A percentile compares a stretch with the other conserved stretches of the same genome.
These are phyloP conservation scores for Lontra canadensis DNA, from an alignment of 2,113 vertebrate genomes.

Conservation along the genomic window DNA sequence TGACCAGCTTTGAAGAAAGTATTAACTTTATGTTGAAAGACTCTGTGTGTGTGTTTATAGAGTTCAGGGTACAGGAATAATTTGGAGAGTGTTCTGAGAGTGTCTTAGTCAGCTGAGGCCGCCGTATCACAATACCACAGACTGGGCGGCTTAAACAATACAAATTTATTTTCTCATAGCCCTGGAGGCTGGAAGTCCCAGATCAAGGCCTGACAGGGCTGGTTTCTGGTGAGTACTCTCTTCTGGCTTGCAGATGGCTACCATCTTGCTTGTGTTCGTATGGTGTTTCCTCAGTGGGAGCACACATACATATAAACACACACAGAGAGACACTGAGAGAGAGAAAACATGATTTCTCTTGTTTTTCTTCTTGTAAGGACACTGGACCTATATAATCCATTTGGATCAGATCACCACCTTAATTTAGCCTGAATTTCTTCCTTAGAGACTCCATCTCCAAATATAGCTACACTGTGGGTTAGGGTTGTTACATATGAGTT, in stretches of 20 bases:
- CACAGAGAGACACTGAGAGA: not conserved
- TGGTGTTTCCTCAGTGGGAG: not conserved
- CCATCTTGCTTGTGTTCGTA: not conserved
- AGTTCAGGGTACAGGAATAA: not conserved
- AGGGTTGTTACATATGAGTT: not conserved
- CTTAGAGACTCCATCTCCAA: not conserved
- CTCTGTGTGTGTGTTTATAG: not conserved
- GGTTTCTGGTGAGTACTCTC: not conserved
- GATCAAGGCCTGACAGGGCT: not conserved
- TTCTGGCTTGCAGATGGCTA: not conserved
- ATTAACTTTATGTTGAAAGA: not conserved
- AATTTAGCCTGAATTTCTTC: not conserved
- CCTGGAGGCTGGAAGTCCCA: not conserved
- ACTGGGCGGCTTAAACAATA: not conserved
- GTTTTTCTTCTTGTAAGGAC: not conserved
- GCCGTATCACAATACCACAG: not conserved
- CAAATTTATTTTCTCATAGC: not conserved
- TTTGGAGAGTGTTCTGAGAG: not conserved
- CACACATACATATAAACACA: not conserved
- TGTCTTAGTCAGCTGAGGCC: not conserved
- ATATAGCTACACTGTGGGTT: not conserved
- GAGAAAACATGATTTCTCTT: not conserved
- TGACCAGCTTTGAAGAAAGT: not conserved
- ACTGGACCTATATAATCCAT: not conserved
- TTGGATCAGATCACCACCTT: not conserved